These are phyloP conservation scores for Therioaphis trifolii DNA, from an alignment of 2,888 invertebrate species.

Conservation along the genomic window DNA sequence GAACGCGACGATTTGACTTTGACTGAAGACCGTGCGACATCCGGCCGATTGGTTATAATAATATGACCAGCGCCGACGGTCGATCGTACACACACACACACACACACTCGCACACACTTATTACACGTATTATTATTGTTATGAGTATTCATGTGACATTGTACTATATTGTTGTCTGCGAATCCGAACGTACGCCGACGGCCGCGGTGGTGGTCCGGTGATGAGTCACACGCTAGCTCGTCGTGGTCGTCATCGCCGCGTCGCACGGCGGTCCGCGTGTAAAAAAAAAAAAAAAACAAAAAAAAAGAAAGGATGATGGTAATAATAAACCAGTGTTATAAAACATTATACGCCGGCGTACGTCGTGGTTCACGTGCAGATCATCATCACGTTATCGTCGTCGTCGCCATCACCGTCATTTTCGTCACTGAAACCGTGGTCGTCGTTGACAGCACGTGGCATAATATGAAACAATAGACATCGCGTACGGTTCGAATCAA, in stretches of 20 bases:
- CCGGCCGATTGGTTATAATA: constrained; percentile 44
- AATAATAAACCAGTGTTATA: background rate
- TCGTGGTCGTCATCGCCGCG: constrained; percentile 3
- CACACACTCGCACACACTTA: no score
- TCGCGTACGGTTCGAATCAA: no score
- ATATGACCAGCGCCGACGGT: constrained; percentile 18
- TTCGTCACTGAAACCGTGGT: no score
- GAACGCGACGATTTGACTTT: constrained; percentile 59
- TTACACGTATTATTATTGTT: constrained; percentile 23
- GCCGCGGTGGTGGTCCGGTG: background rate
- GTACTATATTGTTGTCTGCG: background rate
- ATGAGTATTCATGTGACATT: background rate
- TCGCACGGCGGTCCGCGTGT: background rate
- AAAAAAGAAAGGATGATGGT: background rate
- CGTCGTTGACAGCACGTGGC: no score
- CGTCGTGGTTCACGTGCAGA: constrained; percentile 1
- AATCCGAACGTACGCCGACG: constrained; percentile 35
- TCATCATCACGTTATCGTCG: background rate
- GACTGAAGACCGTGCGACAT: constrained; percentile 62
- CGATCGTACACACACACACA: constrained; percentile 2
- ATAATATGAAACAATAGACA: no score
- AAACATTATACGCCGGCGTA: background rate
- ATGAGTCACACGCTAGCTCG: constrained; percentile 15
- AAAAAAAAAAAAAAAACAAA: constrained; percentile 1
- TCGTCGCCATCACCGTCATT: background rate